phyloP scores from a whole-genome alignment of 2,113 vertebrate genomes.

The Sturnus vulgaris region DNA sequence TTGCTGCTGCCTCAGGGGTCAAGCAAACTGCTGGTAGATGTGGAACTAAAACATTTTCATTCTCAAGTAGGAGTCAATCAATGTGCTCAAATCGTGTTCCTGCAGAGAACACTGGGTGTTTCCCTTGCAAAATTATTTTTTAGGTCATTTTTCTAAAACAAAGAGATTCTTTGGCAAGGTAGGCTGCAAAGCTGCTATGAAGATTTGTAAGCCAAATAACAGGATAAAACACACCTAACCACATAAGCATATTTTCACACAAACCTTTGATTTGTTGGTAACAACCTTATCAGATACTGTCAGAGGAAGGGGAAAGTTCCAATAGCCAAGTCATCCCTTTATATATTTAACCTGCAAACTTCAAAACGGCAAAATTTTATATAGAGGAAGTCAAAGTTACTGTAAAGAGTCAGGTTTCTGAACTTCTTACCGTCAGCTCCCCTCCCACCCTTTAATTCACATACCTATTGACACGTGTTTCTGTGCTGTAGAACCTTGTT shows the following conservation, averaged over 20 bases:
- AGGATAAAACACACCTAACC: not conserved
- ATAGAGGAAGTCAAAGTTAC: conserved; percentile 49
- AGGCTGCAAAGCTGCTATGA: not conserved
- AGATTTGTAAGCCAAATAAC: not conserved
- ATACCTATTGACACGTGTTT: conserved; percentile 1
- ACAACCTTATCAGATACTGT: not conserved
- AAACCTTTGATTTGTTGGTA: not conserved
- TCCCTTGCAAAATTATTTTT: not conserved
- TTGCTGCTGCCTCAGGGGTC: not conserved
- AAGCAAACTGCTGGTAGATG: not conserved
- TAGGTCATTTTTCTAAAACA: not conserved
- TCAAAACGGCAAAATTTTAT: conserved; percentile 17
- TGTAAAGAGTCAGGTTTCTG: conserved; percentile 23
- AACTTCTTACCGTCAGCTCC: conserved; percentile 8
- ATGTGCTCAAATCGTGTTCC: not conserved
- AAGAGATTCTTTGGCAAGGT: not conserved
- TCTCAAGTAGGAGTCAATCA: not conserved
- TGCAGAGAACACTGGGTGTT: not conserved
- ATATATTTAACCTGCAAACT: not conserved
- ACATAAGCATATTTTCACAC: not conserved
- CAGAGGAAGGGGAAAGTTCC: not conserved
- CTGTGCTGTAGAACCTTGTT: not conserved
- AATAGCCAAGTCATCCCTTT: not conserved
- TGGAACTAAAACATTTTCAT: not conserved
- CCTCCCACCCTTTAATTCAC: conserved; percentile 36